Base-by-base conservation (phyloP, 2,888 invertebrate species). In the Macrosoma leucophasiata region DNA sequence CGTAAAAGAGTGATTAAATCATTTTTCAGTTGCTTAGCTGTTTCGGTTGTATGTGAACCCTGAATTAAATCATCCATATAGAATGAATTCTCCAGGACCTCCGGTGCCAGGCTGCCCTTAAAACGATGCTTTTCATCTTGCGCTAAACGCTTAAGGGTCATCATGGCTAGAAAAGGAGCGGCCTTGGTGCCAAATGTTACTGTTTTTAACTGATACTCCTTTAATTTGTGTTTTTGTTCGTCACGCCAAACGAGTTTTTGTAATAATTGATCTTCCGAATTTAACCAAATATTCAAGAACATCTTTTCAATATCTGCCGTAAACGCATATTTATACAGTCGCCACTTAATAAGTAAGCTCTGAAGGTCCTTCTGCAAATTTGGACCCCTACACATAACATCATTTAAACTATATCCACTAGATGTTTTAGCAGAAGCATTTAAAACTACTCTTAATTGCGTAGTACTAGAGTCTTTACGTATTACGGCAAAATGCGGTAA, bases 331-430 rank as follows among this genome's bases (percentile, higher is more conserved):
- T 32, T 17, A 13, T 26, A 38, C n/a, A 15, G 6, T 24, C 48
- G 26, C 42, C 41, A 48, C 7, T 29, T 29, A 9, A 46, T 5
- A 2, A 48, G 6, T 3, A 46, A 9, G 0, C 9, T 14, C n/a
- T 33, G 39, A 4, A 47, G 18, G 19, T 48, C 41, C 20, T 43
- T 27, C 24, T 43, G 46, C 8, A 47, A 18, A 29, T 24, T 27
- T 24, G 27, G 27, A 1, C 27, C 36, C 7, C 29, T 9, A 9
- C 7, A n/a, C 29, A 35, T 35, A 2, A 29, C 14, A 10, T 39
- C 35, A 26, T 39, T 39, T 4, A 39, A 11, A 13, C 35, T 39
- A 2, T 14, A 24, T 1, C 36, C 39, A n/a, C n/a, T n/a, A n/a
- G n/a, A n/a, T n/a, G n/a, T n/a, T n/a, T n/a, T n/a, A n/a, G n/a